Base-by-base conservation (phyloP, 2,888 invertebrate genomes). In the Conchocele bisecta region DNA sequence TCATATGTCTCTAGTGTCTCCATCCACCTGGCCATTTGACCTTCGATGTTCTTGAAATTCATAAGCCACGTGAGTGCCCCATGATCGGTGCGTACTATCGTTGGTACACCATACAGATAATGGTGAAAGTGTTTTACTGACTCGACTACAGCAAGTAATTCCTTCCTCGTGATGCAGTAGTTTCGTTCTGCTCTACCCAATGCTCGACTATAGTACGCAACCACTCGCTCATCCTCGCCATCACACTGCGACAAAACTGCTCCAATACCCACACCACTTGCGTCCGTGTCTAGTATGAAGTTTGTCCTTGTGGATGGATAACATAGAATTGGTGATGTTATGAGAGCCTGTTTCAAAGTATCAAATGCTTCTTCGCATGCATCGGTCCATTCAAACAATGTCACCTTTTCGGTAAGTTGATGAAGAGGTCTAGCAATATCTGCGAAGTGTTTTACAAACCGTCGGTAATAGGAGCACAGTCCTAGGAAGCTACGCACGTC, bases 21-120 rank as follows among this genome's bases (percentile, higher is more conserved):
- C 17, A 68, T 13, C 75, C 70, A 76, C 22, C 69, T 29, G n/a
- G 69, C 59, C 48, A 65, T 29, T 29, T 44, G 42, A 17, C 44
- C 48, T 46, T 58, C 33, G 33, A 24, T 17, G 20, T 53, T 22
- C 26, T 58, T 29, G 31, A 53, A 53, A 20, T 53, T 4, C 7
- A 53, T 2, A n/a, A 53, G 31, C 53, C 53, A 53, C 13, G 4
- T 20, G 15, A 53, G 35, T 3, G 9, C 11, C 4, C 35, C 20
- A 53, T 31, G 0, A 46, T 1, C 17, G 24, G 17, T 46, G 6
- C n/a, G n/a, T n/a, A 11, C 22, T 0, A 20, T 46, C 5, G 35
- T 22, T 4, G 29, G 20, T 51, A 22, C 20, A n/a, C 33, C 1
- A 1, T 29, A 53, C 13, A 53, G 20, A 11, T 31, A 31, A 15